These are phyloP conservation scores for Latrodectus geometricus DNA, from an alignment of 1,140 invertebrate species.

Conservation along the genomic window DNA sequence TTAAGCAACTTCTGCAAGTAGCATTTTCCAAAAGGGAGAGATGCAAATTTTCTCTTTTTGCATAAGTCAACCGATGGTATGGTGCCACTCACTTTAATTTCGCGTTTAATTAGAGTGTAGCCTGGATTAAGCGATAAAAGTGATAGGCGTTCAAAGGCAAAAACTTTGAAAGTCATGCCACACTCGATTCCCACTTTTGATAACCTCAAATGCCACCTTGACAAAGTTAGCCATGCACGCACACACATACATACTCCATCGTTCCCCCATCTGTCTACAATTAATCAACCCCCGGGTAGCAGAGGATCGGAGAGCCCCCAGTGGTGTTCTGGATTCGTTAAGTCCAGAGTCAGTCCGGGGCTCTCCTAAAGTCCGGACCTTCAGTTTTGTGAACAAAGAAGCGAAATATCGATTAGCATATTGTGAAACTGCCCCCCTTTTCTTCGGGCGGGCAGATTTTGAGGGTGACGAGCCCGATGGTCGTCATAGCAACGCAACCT, in stretches of 20 bases:
- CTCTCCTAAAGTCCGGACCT: not conserved
- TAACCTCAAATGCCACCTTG: not conserved
- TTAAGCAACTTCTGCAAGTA: too few relatives aligned
- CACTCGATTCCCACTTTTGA: not conserved
- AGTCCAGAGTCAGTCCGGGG: too few relatives aligned
- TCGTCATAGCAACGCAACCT: conserved; percentile 25
- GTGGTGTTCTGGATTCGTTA: too few relatives aligned
- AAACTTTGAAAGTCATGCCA: not conserved
- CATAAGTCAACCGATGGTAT: not conserved
- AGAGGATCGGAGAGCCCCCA: not conserved
- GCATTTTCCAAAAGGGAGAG: too few relatives aligned
- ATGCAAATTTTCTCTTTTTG: too few relatives aligned
- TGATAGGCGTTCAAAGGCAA: not conserved
- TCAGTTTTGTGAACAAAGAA: conserved; percentile 23
- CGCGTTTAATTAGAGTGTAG: not conserved
- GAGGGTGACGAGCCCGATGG: conserved; percentile 39
- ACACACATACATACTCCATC: not conserved
- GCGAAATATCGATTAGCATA: conserved; percentile 53
- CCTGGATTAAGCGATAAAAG: not conserved
- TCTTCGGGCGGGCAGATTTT: conserved; percentile 26
- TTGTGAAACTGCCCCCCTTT: conserved; percentile 38
- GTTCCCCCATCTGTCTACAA: not conserved
- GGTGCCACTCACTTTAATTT: too few relatives aligned
- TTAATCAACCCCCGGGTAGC: not conserved
- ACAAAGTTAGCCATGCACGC: not conserved